Evolutionary conservation across 2,888 invertebrate genomes (phyloP), one percentile per base, ranked within the genome.

Genomic region (Rhagium mordax): DNA sequence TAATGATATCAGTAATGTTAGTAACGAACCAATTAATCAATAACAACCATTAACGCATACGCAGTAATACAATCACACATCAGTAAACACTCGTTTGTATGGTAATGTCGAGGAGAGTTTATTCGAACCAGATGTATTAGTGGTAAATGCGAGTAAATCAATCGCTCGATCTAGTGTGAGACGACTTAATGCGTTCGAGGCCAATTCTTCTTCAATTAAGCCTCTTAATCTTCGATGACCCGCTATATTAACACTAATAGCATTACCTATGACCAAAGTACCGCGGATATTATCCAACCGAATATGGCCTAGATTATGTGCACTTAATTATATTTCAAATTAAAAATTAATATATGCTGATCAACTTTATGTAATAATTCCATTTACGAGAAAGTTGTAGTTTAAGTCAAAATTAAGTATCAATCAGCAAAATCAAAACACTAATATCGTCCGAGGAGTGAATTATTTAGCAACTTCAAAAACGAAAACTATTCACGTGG

Each of bases 131-230:
- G 59, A 70, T 72, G 76, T 67, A 72, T 74, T 69, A 70, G 68
- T 66, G 68, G 70, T 53, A 68, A 74, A 66, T 73, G 61, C 51
- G 51, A 65, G 61, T 48, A 61, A 76, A 76, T 74, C 72, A 74
- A 70, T 68, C 74, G 72, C 72, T 70, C 53, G 21, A 70, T 65
- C 71, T 76, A 66, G 69, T 70, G 72, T 72, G 72, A 72, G 70
- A 72, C 53, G 67, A 75, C 20, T 72, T 70, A 62, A 72, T 75
- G 74, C 62, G 66, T 68, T 70, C 55, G 41, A 64, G 13, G 62
- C 21, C 33, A 61, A 29, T 59, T 53, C 55, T 67, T 21, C 49
- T 73, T 73, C 71, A 71, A 72, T 75, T 68, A 51, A 62, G 24
- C 66, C 69, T 65, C 53, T 64, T 48, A 65, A 65, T 68, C 62